Conservation (phyloP, 2,888 invertebrate species). For the Latheticus oryzae region DNA sequence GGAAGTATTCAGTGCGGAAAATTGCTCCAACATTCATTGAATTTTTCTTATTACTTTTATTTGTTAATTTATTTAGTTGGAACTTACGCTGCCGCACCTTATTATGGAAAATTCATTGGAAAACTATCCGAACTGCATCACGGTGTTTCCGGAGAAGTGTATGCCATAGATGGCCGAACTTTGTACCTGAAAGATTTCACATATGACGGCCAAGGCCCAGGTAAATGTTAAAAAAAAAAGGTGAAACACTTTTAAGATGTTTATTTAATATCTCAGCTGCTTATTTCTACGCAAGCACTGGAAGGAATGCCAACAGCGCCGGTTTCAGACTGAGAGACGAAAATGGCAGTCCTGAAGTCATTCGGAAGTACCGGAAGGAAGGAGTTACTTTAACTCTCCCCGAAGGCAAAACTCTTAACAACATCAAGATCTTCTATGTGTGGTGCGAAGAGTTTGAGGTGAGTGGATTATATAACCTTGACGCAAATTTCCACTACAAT, state of each 20-base stretch:
- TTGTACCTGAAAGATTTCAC: constrained; percentile 88
- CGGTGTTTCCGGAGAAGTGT: constrained; percentile 86
- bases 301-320: constrained; percentile 74
- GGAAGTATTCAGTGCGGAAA: constrained; percentile 28
- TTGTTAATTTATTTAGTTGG: background rate
- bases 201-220: constrained; percentile 92
- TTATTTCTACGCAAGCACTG: constrained; percentile 88
- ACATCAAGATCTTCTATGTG: constrained; percentile 88
- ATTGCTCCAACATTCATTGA: too few species aligned
- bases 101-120: constrained; percentile 84
- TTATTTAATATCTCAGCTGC: constrained; percentile 74
- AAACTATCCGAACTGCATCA: constrained; percentile 84
- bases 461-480: constrained; percentile 58
- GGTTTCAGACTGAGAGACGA: constrained; percentile 86
- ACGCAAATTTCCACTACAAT: constrained; percentile 10
- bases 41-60: background rate
- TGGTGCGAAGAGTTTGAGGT: constrained; percentile 94
- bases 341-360: constrained; percentile 80
- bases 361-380: constrained; percentile 84
- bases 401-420: constrained; percentile 84
- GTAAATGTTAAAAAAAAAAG: constrained; percentile 67
- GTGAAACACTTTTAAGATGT: background rate
- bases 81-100: constrained; percentile 67
- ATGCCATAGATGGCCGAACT: constrained; percentile 88
- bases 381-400: constrained; percentile 87